Percentiles rank a stretch among this genome's conserved stretches.
These are phyloP conservation scores for Hylomyscus alleni DNA, from an alignment of 2,797 vertebrate species.

Conservation along the genomic window DNA sequence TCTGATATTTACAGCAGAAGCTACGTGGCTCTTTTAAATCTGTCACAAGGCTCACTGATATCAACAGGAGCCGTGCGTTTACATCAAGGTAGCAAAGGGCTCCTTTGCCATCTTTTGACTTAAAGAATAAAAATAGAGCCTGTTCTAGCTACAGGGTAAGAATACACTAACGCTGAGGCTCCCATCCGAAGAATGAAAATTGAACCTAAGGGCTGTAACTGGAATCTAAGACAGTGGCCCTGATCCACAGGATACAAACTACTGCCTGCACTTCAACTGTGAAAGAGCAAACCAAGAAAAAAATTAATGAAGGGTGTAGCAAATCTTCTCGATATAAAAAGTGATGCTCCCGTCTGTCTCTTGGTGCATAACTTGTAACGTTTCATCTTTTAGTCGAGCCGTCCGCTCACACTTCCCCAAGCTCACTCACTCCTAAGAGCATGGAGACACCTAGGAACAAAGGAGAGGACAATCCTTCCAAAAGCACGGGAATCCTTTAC, in stretches of 20 bases:
- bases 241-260: background rate
- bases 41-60: constrained; percentile 72
- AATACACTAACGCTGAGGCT: constrained; percentile 38
- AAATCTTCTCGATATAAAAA: constrained; percentile 24
- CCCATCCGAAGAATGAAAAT: constrained; percentile 70
- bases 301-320: background rate
- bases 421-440: constrained; percentile 34
- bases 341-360: background rate
- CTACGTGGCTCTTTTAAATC: constrained; percentile 52
- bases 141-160: constrained; percentile 77
- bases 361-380: constrained; percentile 33
- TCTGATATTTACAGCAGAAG: constrained; percentile 60
- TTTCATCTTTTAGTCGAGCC: constrained; percentile 4
- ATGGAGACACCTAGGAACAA: constrained; percentile 59
- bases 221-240: background rate
- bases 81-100: constrained; percentile 51
- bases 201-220: constrained; percentile 44
- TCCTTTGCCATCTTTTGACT: constrained; percentile 71
- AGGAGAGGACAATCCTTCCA: constrained; percentile 48
- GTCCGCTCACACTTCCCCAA: constrained; percentile 56
- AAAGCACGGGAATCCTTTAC: constrained; percentile 37
- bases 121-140: constrained; percentile 83
- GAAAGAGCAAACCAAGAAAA: background rate
- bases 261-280: background rate
- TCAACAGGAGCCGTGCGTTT: constrained; percentile 67